Evolutionary conservation across 1,140 invertebrate genomes (phyloP).

Genomic region (Camponotus pennsylvanicus): DNA sequence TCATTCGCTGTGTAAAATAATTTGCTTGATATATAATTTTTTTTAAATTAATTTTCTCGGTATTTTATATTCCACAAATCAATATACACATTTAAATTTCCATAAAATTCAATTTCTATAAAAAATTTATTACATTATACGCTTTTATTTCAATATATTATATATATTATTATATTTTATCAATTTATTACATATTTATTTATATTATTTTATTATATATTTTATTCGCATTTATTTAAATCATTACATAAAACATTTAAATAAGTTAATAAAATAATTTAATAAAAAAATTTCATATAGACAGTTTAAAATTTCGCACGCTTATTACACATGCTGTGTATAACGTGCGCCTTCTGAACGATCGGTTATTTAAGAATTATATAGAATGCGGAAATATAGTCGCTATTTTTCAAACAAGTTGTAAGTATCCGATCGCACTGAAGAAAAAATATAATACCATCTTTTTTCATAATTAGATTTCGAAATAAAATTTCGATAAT

Average conservation of each 20-base stretch:
- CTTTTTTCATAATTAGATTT: not conserved
- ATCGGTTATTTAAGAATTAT: no score
- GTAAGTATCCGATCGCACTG: not conserved
- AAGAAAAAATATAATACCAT: constrained; percentile 9
- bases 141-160: not conserved
- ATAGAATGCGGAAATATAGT: not conserved
- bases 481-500: constrained; percentile 22
- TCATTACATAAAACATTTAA: no score
- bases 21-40: not conserved
- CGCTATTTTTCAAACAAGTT: not conserved
- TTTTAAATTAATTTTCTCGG: not conserved
- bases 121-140: not conserved
- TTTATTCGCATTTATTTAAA: no score
- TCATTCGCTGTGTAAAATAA: not conserved
- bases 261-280: no score
- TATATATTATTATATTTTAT: not conserved
- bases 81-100: not conserved
- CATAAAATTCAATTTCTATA: not conserved
- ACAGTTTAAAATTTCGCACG: not conserved
- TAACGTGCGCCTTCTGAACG: no score
- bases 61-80: not conserved
- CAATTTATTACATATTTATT: not conserved
- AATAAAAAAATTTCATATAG: no score
- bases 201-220: not conserved
- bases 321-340: not conserved